Conservation (phyloP, 37 sponge, comb jelly and placozoan genomes). For the Cladorhizidae sp. region DNA sequence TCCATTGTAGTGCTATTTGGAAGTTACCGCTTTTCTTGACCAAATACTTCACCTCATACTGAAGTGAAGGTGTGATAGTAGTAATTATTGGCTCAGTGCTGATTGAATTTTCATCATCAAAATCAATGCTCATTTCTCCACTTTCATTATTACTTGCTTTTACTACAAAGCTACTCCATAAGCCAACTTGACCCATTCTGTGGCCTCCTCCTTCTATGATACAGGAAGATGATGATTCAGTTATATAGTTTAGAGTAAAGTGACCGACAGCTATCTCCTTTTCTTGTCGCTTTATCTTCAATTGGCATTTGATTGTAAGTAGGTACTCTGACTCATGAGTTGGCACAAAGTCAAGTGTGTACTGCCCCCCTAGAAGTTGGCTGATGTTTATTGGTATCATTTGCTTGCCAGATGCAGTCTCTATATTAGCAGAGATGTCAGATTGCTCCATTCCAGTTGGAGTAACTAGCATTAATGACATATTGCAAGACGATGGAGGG, state of each 20-base stretch:
- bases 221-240: constrained; percentile 6
- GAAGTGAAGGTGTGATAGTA: constrained; percentile 8
- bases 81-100: constrained; percentile 17
- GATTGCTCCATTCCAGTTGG: constrained; percentile 35
- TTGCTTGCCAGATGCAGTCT: constrained; percentile 14
- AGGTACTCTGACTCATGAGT: constrained; percentile 48
- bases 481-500: not conserved
- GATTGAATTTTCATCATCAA: constrained; percentile 26
- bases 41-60: constrained; percentile 53
- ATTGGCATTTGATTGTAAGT: constrained; percentile 37
- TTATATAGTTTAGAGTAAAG: constrained; percentile 52
- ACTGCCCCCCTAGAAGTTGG: constrained; percentile 41
- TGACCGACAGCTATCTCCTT: constrained; percentile 61
- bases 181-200: constrained; percentile 22
- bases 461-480: constrained; percentile 11
- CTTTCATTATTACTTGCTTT: constrained; percentile 32
- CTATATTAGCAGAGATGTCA: constrained; percentile 26
- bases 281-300: constrained; percentile 49
- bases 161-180: constrained; percentile 45
- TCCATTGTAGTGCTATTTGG: constrained; percentile 55
- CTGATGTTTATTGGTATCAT: constrained; percentile 27
- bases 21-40: constrained; percentile 48
- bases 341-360: constrained; percentile 48
- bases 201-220: constrained; percentile 74
- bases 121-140: constrained; percentile 52